Evolutionary conservation across 2,888 invertebrate species (phyloP), one percentile per base, ranked within the genome.

Genomic region (Alloscopus bannaensis): DNA sequence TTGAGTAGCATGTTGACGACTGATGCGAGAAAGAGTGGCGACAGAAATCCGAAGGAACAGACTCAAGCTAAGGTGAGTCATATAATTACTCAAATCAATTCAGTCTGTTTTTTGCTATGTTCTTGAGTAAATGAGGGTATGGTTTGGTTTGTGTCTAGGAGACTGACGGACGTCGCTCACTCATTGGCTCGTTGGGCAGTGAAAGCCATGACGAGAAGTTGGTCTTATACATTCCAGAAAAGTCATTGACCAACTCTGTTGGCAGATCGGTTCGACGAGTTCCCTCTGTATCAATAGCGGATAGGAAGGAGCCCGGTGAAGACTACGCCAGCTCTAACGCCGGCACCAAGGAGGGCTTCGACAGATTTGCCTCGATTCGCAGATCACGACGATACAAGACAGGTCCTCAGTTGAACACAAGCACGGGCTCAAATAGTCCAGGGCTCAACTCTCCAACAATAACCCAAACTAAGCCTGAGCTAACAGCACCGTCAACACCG

Each of bases 351-450:
- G 94, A 94, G 1, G 93, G 94, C 86, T 96, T 96, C 84, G 95
- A 96, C 87, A 90, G 96, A 84, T 94, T 94, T 87, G 94, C 95
- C 0, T 92, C 94, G 2, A 92, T 94, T 0, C 90, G 96, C 84
- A 90, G 95, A 84, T 96, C 96, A 0, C 91, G 95, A 78, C 90
- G 96, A 50, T 95, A 95, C 86, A 94, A 94, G 76, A 90, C 90
- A 81, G 88, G 87, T 3, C 88, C 88, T 20, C 90, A 90, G 42
- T 76, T 81, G 20, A 81, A 87, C 3, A 72, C 86, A 11, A 66
- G 72, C 16, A 52, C 70, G 1, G 28, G 60, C 47, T 16, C 70
- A 3, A n/a, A 47, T 3, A 29, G 55, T 2, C 68, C 60, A 24
- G 79, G 80, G 66, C 79, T 82, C 28, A 75, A 75, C 1, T 82